phyloP scores from a whole-genome alignment of 2,888 invertebrate species.

The Dastarcus helophoroides region DNA sequence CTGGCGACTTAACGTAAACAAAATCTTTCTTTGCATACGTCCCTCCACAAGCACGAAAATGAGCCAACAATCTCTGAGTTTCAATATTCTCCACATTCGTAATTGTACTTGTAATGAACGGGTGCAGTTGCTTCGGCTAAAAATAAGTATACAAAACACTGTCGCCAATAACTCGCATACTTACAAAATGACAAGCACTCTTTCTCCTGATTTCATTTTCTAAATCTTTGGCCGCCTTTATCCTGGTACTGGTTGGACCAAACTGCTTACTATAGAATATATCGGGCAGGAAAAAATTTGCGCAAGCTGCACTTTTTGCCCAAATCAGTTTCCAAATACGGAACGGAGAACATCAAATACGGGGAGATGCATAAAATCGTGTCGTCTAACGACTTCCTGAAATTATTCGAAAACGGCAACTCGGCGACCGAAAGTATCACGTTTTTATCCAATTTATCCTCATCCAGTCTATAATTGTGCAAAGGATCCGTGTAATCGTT shows the following conservation, averaged over 20 bases:
- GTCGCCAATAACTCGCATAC: neutral
- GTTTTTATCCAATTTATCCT: slow-evolving; percentile 7
- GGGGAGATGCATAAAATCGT: slow-evolving; percentile 77
- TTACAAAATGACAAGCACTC: too few relatives aligned
- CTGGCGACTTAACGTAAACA: slow-evolving; percentile 17
- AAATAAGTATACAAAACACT: slow-evolving; percentile 1
- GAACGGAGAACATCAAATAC: slow-evolving; percentile 69
- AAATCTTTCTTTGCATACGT: slow-evolving; percentile 38
- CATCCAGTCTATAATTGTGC: slow-evolving; percentile 30
- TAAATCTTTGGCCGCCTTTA: slow-evolving; percentile 19
- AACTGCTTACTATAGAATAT: slow-evolving; percentile 60
- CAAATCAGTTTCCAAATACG: slow-evolving; percentile 76
- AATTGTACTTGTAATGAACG: slow-evolving; percentile 60
- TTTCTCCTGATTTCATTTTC: slow-evolving; percentile 10
- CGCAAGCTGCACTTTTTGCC: slow-evolving; percentile 67
- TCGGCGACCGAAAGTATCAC: slow-evolving; percentile 43
- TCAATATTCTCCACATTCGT: slow-evolving; percentile 50
- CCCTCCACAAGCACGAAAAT: slow-evolving; percentile 80
- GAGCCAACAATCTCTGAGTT: slow-evolving; percentile 63
- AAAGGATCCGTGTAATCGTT: slow-evolving; percentile 79
- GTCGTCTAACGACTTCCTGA: slow-evolving; percentile 63
- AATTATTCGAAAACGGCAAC: slow-evolving; percentile 52
- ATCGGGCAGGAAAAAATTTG: slow-evolving; percentile 58
- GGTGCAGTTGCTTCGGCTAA: slow-evolving; percentile 48
- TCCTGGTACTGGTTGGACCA: slow-evolving; percentile 14